These are phyloP conservation scores for Drosophila subobscura DNA, from an alignment of 1,140 invertebrate species.

Conservation along the genomic window DNA sequence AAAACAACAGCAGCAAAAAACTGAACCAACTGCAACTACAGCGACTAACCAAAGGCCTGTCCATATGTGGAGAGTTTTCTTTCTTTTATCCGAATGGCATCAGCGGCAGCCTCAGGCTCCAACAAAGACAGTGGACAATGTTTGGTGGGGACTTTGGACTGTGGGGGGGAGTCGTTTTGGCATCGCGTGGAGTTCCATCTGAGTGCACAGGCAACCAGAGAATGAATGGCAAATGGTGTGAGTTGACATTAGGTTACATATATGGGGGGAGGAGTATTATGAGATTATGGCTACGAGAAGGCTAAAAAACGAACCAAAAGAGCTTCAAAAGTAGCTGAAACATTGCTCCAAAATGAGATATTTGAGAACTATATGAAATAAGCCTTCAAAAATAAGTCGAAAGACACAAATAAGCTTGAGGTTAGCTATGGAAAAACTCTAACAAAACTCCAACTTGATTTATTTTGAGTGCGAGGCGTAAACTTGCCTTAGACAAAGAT, in stretches of 20 bases:
- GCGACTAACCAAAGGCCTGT: slow-evolving; percentile 25
- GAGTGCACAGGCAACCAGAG: slow-evolving; percentile 38
- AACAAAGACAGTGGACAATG: slow-evolving; percentile 12
- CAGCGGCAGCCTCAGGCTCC: slow-evolving; percentile 30
- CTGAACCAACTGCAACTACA: slow-evolving; percentile 21
- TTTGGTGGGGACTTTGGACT: neutral
- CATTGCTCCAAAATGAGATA: too few relatives aligned
- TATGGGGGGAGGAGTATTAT: neutral
- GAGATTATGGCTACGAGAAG: too few relatives aligned
- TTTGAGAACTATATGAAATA: too few relatives aligned
- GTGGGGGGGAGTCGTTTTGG: too few relatives aligned
- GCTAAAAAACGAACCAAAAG: too few relatives aligned
- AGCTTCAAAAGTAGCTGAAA: too few relatives aligned
- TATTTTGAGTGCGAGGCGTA: too few relatives aligned
- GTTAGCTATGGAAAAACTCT: too few relatives aligned
- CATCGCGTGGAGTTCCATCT: slow-evolving; percentile 41
- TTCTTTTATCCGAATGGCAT: slow-evolving; percentile 48
- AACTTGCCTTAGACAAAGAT: neutral
- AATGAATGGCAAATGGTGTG: neutral
- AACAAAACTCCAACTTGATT: too few relatives aligned
- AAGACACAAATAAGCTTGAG: too few relatives aligned
- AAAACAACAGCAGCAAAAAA: slow-evolving; percentile 30
- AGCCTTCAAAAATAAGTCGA: too few relatives aligned
- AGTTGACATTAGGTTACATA: slow-evolving; percentile 38
- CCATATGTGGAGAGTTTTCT: slow-evolving; percentile 61